phyloP scores from a whole-genome alignment of 2,113 vertebrate species.

The Peromyscus maniculatus region DNA sequence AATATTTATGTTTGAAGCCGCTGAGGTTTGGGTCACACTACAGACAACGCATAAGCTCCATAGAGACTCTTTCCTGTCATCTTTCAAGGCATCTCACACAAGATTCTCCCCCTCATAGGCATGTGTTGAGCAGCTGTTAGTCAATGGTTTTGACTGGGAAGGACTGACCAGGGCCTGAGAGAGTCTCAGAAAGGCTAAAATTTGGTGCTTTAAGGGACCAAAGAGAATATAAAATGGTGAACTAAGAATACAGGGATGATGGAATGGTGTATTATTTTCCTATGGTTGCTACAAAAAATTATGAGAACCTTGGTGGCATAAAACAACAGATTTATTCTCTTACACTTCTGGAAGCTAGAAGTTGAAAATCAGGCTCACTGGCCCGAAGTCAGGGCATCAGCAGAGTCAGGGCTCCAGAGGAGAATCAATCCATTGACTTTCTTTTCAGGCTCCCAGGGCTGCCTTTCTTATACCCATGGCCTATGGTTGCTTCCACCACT shows the following conservation, averaged over 20 bases:
- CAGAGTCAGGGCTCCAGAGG: not conserved
- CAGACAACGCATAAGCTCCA: not conserved
- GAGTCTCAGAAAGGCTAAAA: not conserved
- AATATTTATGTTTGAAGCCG: not conserved
- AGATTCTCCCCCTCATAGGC: not conserved
- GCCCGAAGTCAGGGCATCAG: not conserved
- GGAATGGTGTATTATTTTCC: not conserved
- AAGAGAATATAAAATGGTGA: conserved; percentile 3
- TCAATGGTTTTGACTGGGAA: not conserved
- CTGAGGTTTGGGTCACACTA: not conserved
- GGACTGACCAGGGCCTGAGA: not conserved
- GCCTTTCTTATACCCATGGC: not conserved
- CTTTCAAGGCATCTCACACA: not conserved
- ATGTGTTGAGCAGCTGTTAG: not conserved
- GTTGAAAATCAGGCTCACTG: not conserved
- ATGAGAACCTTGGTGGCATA: not conserved
- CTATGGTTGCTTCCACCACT: not conserved
- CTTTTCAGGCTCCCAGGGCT: not conserved
- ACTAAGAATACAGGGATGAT: not conserved
- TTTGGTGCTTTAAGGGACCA: not conserved
- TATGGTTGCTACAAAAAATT: not conserved
- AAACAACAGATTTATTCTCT: conserved; percentile 49
- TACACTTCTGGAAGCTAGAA: conserved; percentile 29
- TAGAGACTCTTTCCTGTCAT: not conserved
- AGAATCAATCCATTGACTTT: not conserved